Percentiles rank a stretch among this genome's conserved stretches.
Conservation (phyloP, 2,888 invertebrate species). For the Crioceris asparagi region DNA sequence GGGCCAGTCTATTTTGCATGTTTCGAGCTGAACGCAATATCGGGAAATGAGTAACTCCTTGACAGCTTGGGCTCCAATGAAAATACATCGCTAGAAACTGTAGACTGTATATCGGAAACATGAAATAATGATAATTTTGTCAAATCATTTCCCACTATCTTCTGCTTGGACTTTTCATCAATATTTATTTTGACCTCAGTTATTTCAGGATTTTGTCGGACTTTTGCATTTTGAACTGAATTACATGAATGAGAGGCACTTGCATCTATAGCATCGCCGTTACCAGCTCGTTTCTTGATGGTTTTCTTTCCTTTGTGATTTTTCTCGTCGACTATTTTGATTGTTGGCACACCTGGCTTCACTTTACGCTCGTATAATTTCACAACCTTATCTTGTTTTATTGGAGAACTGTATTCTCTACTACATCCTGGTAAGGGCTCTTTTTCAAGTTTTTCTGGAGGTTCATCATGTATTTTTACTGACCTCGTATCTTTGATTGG, state of each 20-base stretch:
- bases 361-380: constrained; percentile 27
- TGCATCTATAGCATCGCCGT: constrained; percentile 1
- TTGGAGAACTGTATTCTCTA: constrained; percentile 4
- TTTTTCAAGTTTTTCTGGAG: constrained; percentile 22
- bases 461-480: constrained; percentile 20
- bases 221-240: neutral
- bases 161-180: constrained; percentile 14
- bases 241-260: neutral
- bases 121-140: constrained; percentile 24
- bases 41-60: constrained; percentile 18
- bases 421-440: constrained; percentile 13
- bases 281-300: constrained; percentile 9
- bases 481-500: constrained; percentile 14
- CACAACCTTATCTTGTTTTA: constrained; percentile 18
- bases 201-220: neutral
- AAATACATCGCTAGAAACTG: constrained; percentile 12
- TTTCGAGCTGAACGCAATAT: too few relatives aligned
- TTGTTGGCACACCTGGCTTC: constrained; percentile 21
- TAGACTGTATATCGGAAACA: constrained; percentile 20
- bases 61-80: constrained; percentile 9
- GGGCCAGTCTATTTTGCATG: too few relatives aligned
- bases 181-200: constrained; percentile 10
- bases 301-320: constrained; percentile 10
- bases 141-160: constrained; percentile 16
- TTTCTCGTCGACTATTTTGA: constrained; percentile 21